Conservation (phyloP, 2,113 vertebrate genomes). For the Delphinus delphis region DNA sequence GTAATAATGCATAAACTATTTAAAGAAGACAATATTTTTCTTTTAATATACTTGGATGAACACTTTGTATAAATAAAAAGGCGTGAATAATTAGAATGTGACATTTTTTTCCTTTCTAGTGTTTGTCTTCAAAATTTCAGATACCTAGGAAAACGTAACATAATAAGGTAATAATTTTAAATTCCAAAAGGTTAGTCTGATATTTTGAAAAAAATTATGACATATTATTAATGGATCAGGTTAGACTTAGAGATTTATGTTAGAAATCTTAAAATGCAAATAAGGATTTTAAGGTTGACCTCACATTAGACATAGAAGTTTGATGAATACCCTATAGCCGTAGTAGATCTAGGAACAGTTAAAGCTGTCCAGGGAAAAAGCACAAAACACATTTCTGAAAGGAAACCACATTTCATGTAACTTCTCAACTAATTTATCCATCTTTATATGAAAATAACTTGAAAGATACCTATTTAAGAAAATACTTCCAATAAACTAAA, state of each 20-base stretch:
- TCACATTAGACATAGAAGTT: background rate
- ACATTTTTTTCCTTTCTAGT: slow-evolving; percentile 81
- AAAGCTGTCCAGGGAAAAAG: background rate
- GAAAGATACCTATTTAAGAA: background rate
- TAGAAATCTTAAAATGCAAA: slow-evolving; percentile 8
- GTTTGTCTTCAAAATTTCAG: slow-evolving; percentile 98
- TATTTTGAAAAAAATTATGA: background rate
- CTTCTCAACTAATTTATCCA: background rate
- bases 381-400: background rate
- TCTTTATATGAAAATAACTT: background rate
- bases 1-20: background rate
- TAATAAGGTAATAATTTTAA: slow-evolving; percentile 90
- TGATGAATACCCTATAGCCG: background rate
- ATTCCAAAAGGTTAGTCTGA: background rate
- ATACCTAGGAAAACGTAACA: slow-evolving; percentile 97
- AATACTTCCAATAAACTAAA: background rate
- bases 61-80: slow-evolving; percentile 67
- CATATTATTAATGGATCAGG: background rate
- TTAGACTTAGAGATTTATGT: background rate
- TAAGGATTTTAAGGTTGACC: background rate
- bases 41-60: slow-evolving; percentile 1
- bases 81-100: slow-evolving; percentile 15
- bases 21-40: slow-evolving; percentile 11
- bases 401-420: background rate
- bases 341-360: background rate